A percentile compares a stretch with the other conserved stretches of the same genome.
Evolutionary conservation across 1,140 invertebrate genomes (phyloP).

Genomic region (Druon quercuslanigerum): DNA sequence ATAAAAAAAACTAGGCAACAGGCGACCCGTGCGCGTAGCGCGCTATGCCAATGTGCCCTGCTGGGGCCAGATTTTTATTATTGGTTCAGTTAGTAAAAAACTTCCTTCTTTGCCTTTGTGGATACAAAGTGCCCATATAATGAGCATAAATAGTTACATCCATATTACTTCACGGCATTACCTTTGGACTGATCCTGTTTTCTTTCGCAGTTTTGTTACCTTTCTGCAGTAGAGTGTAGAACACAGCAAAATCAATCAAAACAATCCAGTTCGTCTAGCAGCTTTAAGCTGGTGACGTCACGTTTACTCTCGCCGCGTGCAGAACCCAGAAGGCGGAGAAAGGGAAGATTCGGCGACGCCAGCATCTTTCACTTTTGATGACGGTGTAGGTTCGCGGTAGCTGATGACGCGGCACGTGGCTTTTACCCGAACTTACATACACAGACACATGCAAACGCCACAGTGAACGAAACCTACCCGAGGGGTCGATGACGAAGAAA

Average conservation of each 20-base stretch:
- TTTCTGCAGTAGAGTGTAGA: too few relatives aligned
- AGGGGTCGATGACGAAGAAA: slow-evolving; percentile 40
- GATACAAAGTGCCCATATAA: too few relatives aligned
- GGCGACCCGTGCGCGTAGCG: too few relatives aligned
- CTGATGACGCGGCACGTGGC: slow-evolving; percentile 63
- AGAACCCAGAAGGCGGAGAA: slow-evolving; percentile 45
- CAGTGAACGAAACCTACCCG: slow-evolving; percentile 54
- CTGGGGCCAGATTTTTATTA: too few relatives aligned
- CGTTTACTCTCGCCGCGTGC: slow-evolving; percentile 60
- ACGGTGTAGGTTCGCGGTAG: slow-evolving; percentile 62
- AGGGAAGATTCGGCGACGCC: slow-evolving; percentile 67
- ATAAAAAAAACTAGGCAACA: too few relatives aligned
- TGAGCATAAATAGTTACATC: too few relatives aligned
- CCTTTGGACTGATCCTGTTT: too few relatives aligned
- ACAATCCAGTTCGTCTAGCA: slow-evolving; percentile 51
- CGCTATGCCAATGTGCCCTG: too few relatives aligned
- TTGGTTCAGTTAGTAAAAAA: too few relatives aligned
- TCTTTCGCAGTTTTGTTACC: too few relatives aligned
- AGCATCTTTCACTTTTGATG: slow-evolving; percentile 69
- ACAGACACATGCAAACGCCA: slow-evolving; percentile 35
- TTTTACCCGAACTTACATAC: slow-evolving; percentile 49
- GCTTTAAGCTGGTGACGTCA: slow-evolving; percentile 65
- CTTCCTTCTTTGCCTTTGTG: too few relatives aligned
- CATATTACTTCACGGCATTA: too few relatives aligned
- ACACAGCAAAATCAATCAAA: slow-evolving; percentile 28